A percentile compares a stretch with the other conserved stretches of the same genome.
phyloP scores from a whole-genome alignment of 2,113 vertebrate genomes.

The Pelobates fuscus region DNA sequence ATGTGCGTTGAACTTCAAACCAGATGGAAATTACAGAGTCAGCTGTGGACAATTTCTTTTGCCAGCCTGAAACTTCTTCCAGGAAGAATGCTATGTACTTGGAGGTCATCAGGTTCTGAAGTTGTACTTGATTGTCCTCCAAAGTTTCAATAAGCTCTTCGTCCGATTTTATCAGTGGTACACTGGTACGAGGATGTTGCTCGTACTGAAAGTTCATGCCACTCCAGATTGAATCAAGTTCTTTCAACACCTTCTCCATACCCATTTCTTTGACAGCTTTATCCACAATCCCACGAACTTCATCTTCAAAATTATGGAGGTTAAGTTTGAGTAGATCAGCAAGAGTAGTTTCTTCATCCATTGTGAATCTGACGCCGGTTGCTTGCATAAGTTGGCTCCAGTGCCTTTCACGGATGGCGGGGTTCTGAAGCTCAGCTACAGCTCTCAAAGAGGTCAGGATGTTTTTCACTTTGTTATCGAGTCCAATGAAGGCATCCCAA shows the following conservation, averaged over 20 bases:
- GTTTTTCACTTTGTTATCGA: constrained; percentile 84
- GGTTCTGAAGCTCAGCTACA: constrained; percentile 87
- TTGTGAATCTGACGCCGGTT: constrained; percentile 78
- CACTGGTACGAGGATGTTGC: constrained; percentile 70
- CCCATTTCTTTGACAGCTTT: constrained; percentile 81
- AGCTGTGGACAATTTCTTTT: constrained; percentile 78
- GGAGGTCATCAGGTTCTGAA: constrained; percentile 91
- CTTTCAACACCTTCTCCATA: constrained; percentile 81
- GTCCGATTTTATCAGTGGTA: constrained; percentile 75
- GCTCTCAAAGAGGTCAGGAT: constrained; percentile 81
- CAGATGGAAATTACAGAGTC: constrained; percentile 86
- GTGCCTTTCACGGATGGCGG: constrained; percentile 85
- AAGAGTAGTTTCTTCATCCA: constrained; percentile 79
- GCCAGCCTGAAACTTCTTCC: constrained; percentile 89
- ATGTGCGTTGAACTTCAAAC: constrained; percentile 89
- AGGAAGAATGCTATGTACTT: constrained; percentile 88
- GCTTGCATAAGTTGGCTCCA: constrained; percentile 89
- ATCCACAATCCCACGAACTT: constrained; percentile 89
- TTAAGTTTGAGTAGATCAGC: constrained; percentile 86
- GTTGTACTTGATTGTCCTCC: constrained; percentile 94
- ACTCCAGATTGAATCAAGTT: constrained; percentile 78
- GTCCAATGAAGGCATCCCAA: constrained; percentile 84
- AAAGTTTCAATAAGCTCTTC: constrained; percentile 88
- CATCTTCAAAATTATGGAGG: constrained; percentile 87
- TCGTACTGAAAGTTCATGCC: constrained; percentile 87